These are phyloP conservation scores for Bos taurus DNA, from an alignment of 2,113 vertebrate species.

Conservation along the genomic window ARS-UCD2.0 NC_037353.1:29949001-29949500, in stretches of 20 bases:
- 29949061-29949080: not conserved
- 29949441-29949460: not conserved
- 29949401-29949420: not conserved
- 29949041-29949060: not conserved
- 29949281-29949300: not conserved
- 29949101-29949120: not conserved
- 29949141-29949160: not conserved
- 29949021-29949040: not conserved
- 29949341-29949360: not conserved
- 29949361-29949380: not conserved
- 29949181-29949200: not conserved
- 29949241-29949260: not conserved
- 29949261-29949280: not conserved
- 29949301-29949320: not conserved
- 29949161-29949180: not conserved
- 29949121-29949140: not conserved
- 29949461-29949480: not conserved
- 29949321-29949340: not conserved
- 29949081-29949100: not conserved
- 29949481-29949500: not conserved
- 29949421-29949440: not conserved
- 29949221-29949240: not conserved
- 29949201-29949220: not conserved
- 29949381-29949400: not conserved
- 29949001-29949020: not conserved